Evolutionary conservation across 2,797 vertebrate species (phyloP).

Genomic region (Kryptolebias ocellatus): DNA sequence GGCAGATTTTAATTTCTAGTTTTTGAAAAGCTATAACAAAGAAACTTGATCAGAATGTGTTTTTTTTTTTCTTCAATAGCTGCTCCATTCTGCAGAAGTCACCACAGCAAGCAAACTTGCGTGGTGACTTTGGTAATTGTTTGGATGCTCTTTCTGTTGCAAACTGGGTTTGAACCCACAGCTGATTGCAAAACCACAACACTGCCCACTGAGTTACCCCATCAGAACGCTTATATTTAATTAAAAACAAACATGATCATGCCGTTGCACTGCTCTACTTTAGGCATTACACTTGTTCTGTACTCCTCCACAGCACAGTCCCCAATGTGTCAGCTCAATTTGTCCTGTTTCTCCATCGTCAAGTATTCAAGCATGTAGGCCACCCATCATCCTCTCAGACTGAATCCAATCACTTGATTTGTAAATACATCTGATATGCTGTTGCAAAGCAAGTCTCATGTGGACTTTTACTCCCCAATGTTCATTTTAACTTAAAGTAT

Average conservation of each 20-base stretch:
- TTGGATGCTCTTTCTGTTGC: no score
- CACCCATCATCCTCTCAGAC: conserved; percentile 10
- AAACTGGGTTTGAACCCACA: no score
- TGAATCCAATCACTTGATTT: conserved; percentile 11
- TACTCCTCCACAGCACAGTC: conserved; percentile 4
- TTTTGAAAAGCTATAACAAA: no score
- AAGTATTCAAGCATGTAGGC: neutral
- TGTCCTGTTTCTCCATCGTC: conserved; percentile 9
- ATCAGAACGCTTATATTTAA: neutral
- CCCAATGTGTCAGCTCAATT: conserved; percentile 4
- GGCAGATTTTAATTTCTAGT: no score
- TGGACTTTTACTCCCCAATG: neutral
- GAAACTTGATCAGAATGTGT: no score
- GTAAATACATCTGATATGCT: conserved; percentile 3
- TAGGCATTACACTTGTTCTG: conserved; percentile 8
- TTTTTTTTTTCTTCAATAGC: no score
- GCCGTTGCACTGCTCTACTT: neutral
- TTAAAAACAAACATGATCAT: neutral
- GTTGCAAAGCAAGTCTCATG: neutral
- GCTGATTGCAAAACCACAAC: no score
- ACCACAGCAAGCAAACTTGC: no score
- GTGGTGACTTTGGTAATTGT: no score
- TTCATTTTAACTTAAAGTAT: conserved; percentile 11
- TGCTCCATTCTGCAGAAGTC: no score
- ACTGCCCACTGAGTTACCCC: no score